A percentile compares a stretch with the other conserved stretches of the same genome.
Conservation (phyloP, 2,113 vertebrate species). For the Bubo scandiacus region DNA sequence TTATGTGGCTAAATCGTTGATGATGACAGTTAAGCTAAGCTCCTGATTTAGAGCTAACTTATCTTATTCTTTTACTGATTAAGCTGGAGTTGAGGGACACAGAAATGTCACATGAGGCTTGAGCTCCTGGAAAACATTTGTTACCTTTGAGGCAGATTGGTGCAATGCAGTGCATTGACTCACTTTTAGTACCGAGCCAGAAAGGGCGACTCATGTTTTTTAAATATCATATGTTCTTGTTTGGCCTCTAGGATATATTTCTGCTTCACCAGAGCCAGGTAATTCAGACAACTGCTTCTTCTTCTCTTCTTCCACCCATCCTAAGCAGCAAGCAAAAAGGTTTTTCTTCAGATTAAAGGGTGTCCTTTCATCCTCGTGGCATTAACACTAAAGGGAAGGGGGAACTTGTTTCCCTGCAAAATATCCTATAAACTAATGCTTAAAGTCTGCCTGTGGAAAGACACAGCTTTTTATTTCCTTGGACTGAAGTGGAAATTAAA, state of each 20-base stretch:
- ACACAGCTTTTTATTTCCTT: neutral
- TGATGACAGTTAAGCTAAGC: neutral
- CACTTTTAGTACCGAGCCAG: neutral
- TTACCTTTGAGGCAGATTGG: neutral
- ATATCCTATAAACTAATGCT: neutral
- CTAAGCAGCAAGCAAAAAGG: neutral
- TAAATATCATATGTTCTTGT: neutral
- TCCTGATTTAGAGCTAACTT: neutral
- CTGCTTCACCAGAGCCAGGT: neutral
- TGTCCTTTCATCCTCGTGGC: neutral
- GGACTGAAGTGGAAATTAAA: conserved; percentile 27
- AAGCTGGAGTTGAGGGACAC: neutral
- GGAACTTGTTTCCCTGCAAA: neutral
- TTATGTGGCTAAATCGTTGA: neutral
- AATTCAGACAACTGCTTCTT: neutral
- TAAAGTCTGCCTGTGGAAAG: neutral
- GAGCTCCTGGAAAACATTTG: neutral
- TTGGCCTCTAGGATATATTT: neutral
- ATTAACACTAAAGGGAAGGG: neutral
- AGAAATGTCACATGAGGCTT: neutral
- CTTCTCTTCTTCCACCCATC: neutral
- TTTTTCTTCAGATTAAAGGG: neutral
- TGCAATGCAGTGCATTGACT: neutral
- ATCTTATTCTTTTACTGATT: neutral
- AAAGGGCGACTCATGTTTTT: accelerated